These are phyloP conservation scores for Progne subis DNA, from an alignment of 2,113 vertebrate genomes.

Conservation along the genomic window DNA sequence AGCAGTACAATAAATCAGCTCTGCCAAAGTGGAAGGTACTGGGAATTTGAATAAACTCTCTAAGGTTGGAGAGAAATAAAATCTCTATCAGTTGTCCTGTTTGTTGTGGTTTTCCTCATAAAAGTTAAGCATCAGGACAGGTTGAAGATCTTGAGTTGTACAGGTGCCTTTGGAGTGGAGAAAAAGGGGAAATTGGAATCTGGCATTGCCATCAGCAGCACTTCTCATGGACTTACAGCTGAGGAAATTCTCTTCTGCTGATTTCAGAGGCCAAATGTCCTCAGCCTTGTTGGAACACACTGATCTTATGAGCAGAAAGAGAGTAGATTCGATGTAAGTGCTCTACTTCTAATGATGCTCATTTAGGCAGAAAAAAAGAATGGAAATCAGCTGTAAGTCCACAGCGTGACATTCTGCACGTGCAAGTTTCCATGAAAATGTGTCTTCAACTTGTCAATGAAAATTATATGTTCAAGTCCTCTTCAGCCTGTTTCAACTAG, in stretches of 20 bases:
- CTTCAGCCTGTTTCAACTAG: background rate
- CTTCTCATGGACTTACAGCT: background rate
- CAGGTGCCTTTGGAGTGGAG: background rate
- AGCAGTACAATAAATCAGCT: background rate
- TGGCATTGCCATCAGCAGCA: background rate
- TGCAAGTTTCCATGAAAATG: background rate
- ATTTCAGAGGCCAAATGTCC: background rate
- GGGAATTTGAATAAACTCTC: background rate
- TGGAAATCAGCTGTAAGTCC: background rate
- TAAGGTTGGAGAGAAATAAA: background rate
- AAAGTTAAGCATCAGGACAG: background rate
- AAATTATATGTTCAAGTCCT: background rate
- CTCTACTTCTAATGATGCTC: accelerated
- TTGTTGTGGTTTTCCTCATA: background rate
- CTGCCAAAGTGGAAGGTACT: background rate
- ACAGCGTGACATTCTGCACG: background rate
- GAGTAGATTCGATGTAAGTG: background rate
- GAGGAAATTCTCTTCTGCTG: background rate
- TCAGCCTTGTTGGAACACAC: background rate
- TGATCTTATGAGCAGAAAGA: background rate
- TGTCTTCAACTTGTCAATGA: background rate
- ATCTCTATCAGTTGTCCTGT: background rate
- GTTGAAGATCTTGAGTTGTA: background rate
- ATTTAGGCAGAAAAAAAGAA: background rate
- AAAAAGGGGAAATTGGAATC: background rate